Evolutionary conservation across 2,797 vertebrate genomes (phyloP).

Genomic region (Merluccius polli): DNA sequence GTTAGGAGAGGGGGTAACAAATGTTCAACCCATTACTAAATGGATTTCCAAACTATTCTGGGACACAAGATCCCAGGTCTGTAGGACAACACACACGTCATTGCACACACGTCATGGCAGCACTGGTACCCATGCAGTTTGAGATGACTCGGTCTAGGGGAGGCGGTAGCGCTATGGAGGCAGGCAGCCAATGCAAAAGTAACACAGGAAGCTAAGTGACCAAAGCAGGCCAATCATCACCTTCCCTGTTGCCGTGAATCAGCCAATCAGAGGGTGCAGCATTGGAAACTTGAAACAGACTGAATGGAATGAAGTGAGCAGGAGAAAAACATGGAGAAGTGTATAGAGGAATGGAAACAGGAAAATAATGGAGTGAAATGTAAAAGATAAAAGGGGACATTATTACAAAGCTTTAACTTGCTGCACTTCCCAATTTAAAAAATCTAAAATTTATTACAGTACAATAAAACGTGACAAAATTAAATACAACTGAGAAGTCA

Average conservation of each 20-base stretch:
- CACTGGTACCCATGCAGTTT: slow-evolving; percentile 36
- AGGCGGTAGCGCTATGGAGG: slow-evolving; percentile 10
- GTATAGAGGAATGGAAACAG: slow-evolving; percentile 36
- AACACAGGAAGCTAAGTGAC: slow-evolving; percentile 45
- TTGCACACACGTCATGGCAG: slow-evolving; percentile 20
- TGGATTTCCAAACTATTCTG: not conserved
- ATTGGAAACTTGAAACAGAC: slow-evolving; percentile 84
- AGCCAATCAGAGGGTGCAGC: slow-evolving; percentile 85
- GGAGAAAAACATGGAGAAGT: slow-evolving; percentile 33
- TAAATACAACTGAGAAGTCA: not conserved
- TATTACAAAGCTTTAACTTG: not conserved
- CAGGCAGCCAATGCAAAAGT: slow-evolving; percentile 47
- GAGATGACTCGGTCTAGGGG: not conserved
- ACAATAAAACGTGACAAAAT: slow-evolving; percentile 2
- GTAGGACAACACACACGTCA: not conserved
- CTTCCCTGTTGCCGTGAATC: slow-evolving; percentile 74
- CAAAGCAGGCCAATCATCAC: slow-evolving; percentile 70
- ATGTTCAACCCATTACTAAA: not conserved
- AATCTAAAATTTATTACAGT: slow-evolving; percentile 2
- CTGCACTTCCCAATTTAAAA: not conserved
- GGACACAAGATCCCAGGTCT: not conserved
- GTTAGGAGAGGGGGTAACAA: slow-evolving; percentile 38
- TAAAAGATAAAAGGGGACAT: slow-evolving; percentile 3
- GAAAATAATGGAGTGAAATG: slow-evolving; percentile 19
- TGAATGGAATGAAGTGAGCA: slow-evolving; percentile 71